A percentile compares a stretch with the other conserved stretches of the same genome.
These are phyloP conservation scores for Nylanderia fulva DNA, from an alignment of 1,140 invertebrate species.

Conservation along the genomic window DNA sequence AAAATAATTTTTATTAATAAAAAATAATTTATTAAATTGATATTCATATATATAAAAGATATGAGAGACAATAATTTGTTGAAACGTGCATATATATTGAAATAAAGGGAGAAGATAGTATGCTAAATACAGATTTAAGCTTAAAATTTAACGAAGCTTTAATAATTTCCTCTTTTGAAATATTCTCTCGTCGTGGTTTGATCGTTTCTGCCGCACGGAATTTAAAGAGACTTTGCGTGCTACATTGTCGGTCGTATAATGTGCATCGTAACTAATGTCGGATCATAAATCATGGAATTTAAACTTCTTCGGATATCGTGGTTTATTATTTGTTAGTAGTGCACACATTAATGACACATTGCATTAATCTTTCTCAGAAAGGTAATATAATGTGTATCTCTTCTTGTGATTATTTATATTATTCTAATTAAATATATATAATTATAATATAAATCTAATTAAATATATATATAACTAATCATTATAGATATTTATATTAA, in stretches of 20 bases:
- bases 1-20: too few relatives aligned
- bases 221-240: conserved; percentile 7
- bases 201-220: neutral
- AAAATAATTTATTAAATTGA: too few relatives aligned
- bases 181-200: neutral
- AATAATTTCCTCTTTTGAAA: neutral
- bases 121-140: neutral
- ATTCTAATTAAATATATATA: too few relatives aligned
- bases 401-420: neutral
- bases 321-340: conserved; percentile 12
- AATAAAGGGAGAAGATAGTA: neutral
- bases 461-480: too few relatives aligned
- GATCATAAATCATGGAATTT: conserved; percentile 33
- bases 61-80: neutral
- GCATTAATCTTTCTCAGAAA: conserved; percentile 26
- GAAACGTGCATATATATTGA: neutral
- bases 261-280: conserved; percentile 14
- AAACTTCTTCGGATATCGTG: neutral
- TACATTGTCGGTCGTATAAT: conserved; percentile 1
- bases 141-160: conserved; percentile 16
- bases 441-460: too few relatives aligned
- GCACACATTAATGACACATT: conserved; percentile 4
- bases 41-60: neutral
- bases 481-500: too few relatives aligned
- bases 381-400: neutral